Percentiles rank a stretch among this genome's conserved stretches.
Conservation (phyloP, 1,140 invertebrate species). For the Aphis craccivora region DNA sequence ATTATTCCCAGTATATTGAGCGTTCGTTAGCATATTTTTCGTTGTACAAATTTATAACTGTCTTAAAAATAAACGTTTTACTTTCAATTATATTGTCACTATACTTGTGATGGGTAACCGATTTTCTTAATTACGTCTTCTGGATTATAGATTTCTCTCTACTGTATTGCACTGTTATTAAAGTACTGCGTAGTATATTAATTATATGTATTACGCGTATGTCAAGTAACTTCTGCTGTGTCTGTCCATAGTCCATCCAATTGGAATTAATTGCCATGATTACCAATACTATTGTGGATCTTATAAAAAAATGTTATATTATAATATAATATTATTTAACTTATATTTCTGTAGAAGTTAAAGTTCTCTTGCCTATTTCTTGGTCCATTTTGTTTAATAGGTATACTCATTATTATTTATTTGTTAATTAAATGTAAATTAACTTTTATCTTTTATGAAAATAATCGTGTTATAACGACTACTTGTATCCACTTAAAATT, state of each 20-base stretch:
- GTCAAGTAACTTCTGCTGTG: not conserved
- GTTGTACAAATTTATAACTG: not conserved
- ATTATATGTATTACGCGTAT: not conserved
- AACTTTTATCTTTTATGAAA: too few relatives aligned
- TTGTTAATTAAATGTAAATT: too few relatives aligned
- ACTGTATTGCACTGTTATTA: not conserved
- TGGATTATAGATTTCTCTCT: not conserved
- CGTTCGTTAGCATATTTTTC: not conserved
- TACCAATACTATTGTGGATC: not conserved
- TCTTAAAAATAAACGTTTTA: not conserved
- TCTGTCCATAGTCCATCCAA: not conserved
- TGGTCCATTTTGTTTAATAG: too few relatives aligned
- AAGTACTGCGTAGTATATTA: not conserved
- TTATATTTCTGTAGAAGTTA: not conserved
- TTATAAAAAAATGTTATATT: slow-evolving; percentile 3
- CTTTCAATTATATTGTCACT: not conserved
- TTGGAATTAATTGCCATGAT: not conserved
- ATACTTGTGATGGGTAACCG: not conserved
- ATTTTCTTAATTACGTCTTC: not conserved
- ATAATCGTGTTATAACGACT: too few relatives aligned
- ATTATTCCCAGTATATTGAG: not conserved
- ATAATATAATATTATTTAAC: not conserved
- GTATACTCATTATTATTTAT: too few relatives aligned
- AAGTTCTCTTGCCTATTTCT: not conserved
- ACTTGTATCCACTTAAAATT: too few relatives aligned